Evolutionary conservation across 2,888 invertebrate species (phyloP).

Genomic region (Chrysomela aeneicollis): DNA sequence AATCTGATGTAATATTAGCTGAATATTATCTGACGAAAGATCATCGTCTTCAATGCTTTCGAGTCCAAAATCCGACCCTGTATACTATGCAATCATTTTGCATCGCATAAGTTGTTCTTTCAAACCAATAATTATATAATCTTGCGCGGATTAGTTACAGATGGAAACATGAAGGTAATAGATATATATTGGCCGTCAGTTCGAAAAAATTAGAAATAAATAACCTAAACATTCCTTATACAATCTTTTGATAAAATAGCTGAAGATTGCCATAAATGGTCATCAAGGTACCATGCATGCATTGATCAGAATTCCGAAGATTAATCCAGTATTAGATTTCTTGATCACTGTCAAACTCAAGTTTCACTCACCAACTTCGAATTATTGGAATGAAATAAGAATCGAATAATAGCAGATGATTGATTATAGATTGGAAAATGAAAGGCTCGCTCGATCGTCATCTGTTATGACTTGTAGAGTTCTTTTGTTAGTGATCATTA

Average conservation of each 20-base stretch:
- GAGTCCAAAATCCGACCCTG: neutral
- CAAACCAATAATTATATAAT: neutral
- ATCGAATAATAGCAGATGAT: neutral
- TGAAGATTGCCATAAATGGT: neutral
- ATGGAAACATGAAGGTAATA: neutral
- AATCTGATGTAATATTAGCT: too few relatives aligned
- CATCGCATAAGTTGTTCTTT: neutral
- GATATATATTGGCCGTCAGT: neutral
- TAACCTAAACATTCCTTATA: neutral
- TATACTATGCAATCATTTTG: neutral
- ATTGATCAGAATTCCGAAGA: neutral
- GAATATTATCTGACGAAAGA: too few relatives aligned
- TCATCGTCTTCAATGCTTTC: neutral
- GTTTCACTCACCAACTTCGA: too few relatives aligned
- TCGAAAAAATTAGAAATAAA: neutral
- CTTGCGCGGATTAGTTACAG: neutral
- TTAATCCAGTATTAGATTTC: too few relatives aligned
- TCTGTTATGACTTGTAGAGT: conserved; percentile 19
- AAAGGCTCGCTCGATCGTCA: conserved; percentile 4
- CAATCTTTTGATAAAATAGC: neutral
- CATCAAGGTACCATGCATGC: neutral
- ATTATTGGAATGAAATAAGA: too few relatives aligned
- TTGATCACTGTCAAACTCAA: too few relatives aligned
- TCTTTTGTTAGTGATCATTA: conserved; percentile 19
- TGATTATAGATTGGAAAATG: neutral